phyloP scores from a whole-genome alignment of 2,888 invertebrate genomes.

The Harpalus rufipes region DNA sequence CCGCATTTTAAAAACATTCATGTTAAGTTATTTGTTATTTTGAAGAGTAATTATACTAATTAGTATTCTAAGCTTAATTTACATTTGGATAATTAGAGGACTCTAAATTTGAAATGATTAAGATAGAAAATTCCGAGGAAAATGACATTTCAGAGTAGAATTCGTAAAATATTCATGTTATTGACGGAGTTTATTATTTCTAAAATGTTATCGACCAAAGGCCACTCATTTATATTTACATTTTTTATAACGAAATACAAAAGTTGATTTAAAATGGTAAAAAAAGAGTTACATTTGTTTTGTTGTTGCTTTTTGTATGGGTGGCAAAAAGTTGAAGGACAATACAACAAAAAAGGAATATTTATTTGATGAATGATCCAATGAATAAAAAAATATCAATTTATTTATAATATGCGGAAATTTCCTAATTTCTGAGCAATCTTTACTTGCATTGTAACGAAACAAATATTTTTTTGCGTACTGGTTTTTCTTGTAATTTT shows the following conservation, averaged over 20 bases:
- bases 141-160: background rate
- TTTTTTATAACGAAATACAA: background rate
- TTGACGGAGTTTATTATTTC: background rate
- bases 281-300: no score
- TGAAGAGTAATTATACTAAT: conserved; percentile 5
- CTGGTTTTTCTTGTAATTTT: no score
- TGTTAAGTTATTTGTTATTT: conserved; percentile 1
- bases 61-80: conserved; percentile 7
- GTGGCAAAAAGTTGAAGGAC: no score
- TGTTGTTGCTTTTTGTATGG: no score
- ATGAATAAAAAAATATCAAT: no score
- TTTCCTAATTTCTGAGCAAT: no score
- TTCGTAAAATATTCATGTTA: conserved; percentile 3
- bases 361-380: no score
- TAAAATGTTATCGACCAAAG: background rate
- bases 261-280: no score
- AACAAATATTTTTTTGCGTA: no score
- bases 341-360: no score
- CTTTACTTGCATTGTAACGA: no score
- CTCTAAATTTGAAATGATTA: background rate
- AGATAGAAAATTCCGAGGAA: conserved; percentile 11
- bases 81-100: conserved; percentile 15
- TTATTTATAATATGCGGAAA: no score
- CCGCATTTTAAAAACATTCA: background rate
- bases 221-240: background rate